Evolutionary conservation across 2,113 vertebrate genomes (phyloP).

Genomic region (Gambusia holbrooki): DNA sequence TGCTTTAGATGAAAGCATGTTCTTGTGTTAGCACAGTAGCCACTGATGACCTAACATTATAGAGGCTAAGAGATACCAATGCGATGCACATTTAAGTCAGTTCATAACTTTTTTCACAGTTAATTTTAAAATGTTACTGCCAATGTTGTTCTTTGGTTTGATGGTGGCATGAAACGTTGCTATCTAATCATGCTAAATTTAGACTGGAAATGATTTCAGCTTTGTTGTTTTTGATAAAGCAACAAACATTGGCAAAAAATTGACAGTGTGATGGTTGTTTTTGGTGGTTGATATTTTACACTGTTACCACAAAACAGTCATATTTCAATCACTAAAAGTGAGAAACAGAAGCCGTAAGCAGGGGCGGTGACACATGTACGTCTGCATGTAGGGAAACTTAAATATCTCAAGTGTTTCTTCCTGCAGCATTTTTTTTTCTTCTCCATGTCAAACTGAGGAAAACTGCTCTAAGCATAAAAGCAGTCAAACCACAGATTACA

Average conservation of each 20-base stretch:
- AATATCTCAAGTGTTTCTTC: not conserved
- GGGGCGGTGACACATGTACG: too few species aligned
- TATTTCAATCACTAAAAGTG: not conserved
- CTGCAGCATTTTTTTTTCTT: too few species aligned
- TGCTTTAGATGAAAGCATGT: too few species aligned
- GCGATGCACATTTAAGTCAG: not conserved
- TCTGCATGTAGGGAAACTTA: not conserved
- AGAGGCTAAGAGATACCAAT: not conserved
- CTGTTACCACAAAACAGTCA: not conserved
- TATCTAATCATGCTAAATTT: not conserved
- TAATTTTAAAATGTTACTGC: too few species aligned
- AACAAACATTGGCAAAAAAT: not conserved
- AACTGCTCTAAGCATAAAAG: conserved; percentile 12
- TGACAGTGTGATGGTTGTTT: not conserved
- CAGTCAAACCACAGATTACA: conserved; percentile 13
- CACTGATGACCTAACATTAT: not conserved
- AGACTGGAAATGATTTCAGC: not conserved
- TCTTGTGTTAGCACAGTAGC: not conserved
- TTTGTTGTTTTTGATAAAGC: not conserved
- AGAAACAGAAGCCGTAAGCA: not conserved
- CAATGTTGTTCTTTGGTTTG: too few species aligned
- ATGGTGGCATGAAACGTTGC: not conserved
- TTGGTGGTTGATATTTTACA: not conserved
- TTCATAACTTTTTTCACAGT: not conserved
- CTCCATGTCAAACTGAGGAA: not conserved